Evolutionary conservation across 1,140 invertebrate genomes (phyloP), one percentile per base, ranked within the genome.

Genomic region (Ceratitis capitata): DNA sequence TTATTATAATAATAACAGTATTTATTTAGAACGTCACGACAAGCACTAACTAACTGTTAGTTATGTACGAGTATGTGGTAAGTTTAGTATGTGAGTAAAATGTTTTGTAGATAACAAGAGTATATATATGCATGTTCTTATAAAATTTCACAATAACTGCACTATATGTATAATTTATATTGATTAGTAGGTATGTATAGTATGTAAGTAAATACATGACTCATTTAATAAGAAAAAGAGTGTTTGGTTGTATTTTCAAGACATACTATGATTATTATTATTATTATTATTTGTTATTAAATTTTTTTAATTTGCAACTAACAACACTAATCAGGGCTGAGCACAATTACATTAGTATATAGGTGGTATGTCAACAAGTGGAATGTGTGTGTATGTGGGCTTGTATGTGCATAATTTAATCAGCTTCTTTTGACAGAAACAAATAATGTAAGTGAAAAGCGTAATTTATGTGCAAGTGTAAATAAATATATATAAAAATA

Each of bases 251-350:
- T 56, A 56, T 56, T 56, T 64, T 23, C n/a, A n/a, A n/a, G n/a
- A n/a, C n/a, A n/a, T n/a, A n/a, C n/a, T n/a, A n/a, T n/a, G n/a
- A n/a, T 64, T 0, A 64, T 23, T 69, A 42, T 42, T 69, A 35
- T 69, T 39, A 14, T 42, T 39, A 19, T 39, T 42, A 39, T 26
- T 69, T 42, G 32, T 69, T 32, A 64, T n/a, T 78, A 45, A n/a
- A n/a, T n/a, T n/a, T n/a, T 42, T 74, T 19, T 56, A 14, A 78
- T 78, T n/a, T 78, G 69, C 39, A 78, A 78, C 69, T 78, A 78
- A 78, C 69, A 78, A 78, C 69, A 78, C 69, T 78, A 78, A 78
- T 78, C 69, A 78, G 69, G 69, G 69, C 69, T 78, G 82, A 83
- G 82, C 47, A 83, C 82, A 83, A 83, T 35, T 83, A n/a, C n/a